These are phyloP conservation scores for Leptodactylus fuscus DNA, from an alignment of 2,113 vertebrate genomes.

Conservation along the genomic window DNA sequence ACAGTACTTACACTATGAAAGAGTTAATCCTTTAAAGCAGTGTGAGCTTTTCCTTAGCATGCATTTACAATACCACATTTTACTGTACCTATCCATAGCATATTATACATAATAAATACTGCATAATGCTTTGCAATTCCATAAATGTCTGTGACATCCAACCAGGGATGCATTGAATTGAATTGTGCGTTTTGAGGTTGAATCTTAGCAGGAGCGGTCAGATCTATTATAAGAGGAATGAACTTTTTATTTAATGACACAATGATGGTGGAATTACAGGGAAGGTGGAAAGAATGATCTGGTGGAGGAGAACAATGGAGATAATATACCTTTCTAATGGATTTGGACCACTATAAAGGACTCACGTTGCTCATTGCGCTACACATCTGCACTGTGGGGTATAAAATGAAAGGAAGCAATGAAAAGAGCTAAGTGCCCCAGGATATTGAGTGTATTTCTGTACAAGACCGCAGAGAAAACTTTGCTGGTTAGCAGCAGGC, in stretches of 20 bases:
- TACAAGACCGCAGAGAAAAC: neutral
- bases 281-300: slow-evolving; percentile 33
- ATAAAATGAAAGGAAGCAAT: slow-evolving; percentile 21
- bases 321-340: slow-evolving; percentile 44
- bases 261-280: slow-evolving; percentile 44
- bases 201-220: slow-evolving; percentile 31
- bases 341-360: slow-evolving; percentile 25
- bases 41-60: neutral
- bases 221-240: slow-evolving; percentile 3
- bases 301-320: slow-evolving; percentile 23
- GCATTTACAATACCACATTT: neutral
- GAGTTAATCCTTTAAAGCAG: neutral
- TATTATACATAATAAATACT: slow-evolving; percentile 10
- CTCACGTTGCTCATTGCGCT: slow-evolving; percentile 15
- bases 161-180: slow-evolving; percentile 3
- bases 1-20: neutral
- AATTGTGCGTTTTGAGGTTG: slow-evolving; percentile 13
- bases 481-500: slow-evolving; percentile 34
- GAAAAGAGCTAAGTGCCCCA: slow-evolving; percentile 28
- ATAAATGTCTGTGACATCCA: neutral
- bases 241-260: slow-evolving; percentile 26
- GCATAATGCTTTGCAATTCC: neutral
- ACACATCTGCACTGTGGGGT: slow-evolving; percentile 44
- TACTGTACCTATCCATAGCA: neutral
- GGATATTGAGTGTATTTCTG: slow-evolving; percentile 41